phyloP scores from a whole-genome alignment of 2,113 vertebrate species.

The Dipodomys merriami region DNA sequence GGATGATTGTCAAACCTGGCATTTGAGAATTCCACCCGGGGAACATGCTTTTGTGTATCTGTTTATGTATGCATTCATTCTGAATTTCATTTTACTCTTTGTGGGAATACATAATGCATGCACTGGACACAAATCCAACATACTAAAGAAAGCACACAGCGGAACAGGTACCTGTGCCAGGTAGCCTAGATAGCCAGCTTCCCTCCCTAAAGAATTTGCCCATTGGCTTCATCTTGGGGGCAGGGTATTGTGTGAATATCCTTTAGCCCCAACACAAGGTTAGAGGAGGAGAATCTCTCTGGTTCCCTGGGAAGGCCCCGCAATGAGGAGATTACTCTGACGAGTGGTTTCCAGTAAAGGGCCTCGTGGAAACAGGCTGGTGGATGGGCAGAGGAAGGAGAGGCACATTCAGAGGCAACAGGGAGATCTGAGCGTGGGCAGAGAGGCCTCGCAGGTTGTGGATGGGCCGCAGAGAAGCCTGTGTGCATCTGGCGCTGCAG shows the following conservation, averaged over 20 bases:
- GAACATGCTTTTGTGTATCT: constrained; percentile 31
- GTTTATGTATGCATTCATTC: constrained; percentile 46
- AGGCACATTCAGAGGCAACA: not conserved
- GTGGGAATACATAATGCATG: constrained; percentile 22
- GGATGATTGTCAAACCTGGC: constrained; percentile 41
- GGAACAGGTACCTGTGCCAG: not conserved
- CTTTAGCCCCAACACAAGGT: not conserved
- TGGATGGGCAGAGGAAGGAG: not conserved
- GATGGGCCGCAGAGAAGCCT: not conserved
- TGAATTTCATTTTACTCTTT: constrained; percentile 44
- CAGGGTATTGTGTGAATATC: not conserved
- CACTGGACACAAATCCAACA: not conserved
- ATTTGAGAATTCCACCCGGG: not conserved
- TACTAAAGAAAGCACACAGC: not conserved
- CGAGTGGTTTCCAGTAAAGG: not conserved
- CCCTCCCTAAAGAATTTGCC: not conserved
- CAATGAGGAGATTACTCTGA: not conserved
- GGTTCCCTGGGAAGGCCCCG: not conserved
- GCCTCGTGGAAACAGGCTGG: not conserved
- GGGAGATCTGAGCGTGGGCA: not conserved
- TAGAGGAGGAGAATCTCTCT: not conserved
- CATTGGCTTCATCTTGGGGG: not conserved
- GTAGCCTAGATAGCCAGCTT: not conserved
- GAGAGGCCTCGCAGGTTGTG: not conserved
- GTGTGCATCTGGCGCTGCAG: too few species aligned